Conservation (phyloP, 2,113 vertebrate genomes). For the Phasianus colchicus region DNA sequence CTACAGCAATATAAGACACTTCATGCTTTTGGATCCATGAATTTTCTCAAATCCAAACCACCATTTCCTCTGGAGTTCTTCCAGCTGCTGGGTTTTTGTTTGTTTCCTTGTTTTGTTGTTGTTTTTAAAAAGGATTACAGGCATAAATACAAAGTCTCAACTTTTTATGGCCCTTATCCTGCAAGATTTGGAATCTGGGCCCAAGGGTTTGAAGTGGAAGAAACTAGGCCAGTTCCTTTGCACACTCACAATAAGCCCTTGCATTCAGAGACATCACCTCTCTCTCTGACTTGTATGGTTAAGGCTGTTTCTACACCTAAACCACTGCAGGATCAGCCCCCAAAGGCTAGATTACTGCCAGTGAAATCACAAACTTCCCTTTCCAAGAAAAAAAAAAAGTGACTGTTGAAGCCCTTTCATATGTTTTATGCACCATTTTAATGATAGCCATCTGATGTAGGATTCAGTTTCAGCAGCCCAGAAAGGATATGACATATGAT, state of each 20-base stretch:
- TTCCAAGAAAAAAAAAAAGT: not conserved
- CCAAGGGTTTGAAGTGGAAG: not conserved
- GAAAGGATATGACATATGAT: not conserved
- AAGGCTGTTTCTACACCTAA: not conserved
- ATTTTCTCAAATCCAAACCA: not conserved
- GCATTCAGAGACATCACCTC: not conserved
- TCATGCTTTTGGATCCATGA: not conserved
- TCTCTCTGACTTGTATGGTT: not conserved
- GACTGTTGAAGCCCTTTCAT: not conserved
- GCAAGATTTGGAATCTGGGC: not conserved
- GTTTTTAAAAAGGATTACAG: not conserved
- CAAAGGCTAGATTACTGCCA: not conserved
- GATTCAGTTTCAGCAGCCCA: not conserved
- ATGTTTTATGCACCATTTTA: not conserved
- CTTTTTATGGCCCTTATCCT: not conserved
- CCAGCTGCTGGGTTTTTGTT: not conserved
- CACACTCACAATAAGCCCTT: not conserved
- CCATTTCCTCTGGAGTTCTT: not conserved
- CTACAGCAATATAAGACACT: not conserved
- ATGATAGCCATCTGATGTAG: not conserved
- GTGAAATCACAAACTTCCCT: not conserved
- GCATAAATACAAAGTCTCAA: not conserved
- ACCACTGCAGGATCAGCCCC: not conserved
- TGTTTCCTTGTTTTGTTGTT: not conserved
- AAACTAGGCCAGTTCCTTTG: not conserved